phyloP scores from a whole-genome alignment of 1,140 invertebrate species.

The Drosophila lacertosa region DNA sequence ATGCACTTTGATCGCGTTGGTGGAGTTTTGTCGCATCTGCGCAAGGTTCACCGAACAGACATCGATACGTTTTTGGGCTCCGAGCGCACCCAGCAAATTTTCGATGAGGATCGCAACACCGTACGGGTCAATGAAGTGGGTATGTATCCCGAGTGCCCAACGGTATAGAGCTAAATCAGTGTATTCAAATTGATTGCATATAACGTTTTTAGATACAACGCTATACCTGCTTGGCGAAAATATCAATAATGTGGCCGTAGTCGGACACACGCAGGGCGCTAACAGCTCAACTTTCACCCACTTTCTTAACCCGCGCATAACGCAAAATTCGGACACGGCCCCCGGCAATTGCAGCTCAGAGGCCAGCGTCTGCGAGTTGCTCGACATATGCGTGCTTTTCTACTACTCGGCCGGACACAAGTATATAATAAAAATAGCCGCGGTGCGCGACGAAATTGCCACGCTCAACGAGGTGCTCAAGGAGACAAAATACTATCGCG shows the following conservation, averaged over 20 bases:
- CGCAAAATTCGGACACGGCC: conserved; percentile 19
- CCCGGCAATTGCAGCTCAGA: conserved; percentile 60
- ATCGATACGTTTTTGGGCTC: conserved; percentile 84
- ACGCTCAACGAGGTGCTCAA: conserved; percentile 78
- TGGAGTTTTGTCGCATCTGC: conserved; percentile 88
- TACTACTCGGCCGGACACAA: conserved; percentile 83
- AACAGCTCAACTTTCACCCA: conserved; percentile 65
- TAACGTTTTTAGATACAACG: conserved; percentile 47
- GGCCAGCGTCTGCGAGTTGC: conserved; percentile 68
- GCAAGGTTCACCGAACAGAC: conserved; percentile 87
- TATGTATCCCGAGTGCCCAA: conserved; percentile 36
- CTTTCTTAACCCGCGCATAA: conserved; percentile 59
- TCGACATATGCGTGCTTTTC: conserved; percentile 76
- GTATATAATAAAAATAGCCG: conserved; percentile 80
- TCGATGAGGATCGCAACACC: conserved; percentile 76
- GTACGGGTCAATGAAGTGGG: conserved; percentile 60
- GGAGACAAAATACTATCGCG: conserved; percentile 80
- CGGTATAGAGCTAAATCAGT: background rate
- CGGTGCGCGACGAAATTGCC: conserved; percentile 80
- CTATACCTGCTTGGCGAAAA: conserved; percentile 67
- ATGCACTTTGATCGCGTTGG: conserved; percentile 89
- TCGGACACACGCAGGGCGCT: conserved; percentile 63
- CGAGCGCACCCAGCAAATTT: conserved; percentile 83
- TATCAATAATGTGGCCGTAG: conserved; percentile 64
- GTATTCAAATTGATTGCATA: background rate